Conservation (phyloP, 2,797 vertebrate species). For the Malurus leucopterus region DNA sequence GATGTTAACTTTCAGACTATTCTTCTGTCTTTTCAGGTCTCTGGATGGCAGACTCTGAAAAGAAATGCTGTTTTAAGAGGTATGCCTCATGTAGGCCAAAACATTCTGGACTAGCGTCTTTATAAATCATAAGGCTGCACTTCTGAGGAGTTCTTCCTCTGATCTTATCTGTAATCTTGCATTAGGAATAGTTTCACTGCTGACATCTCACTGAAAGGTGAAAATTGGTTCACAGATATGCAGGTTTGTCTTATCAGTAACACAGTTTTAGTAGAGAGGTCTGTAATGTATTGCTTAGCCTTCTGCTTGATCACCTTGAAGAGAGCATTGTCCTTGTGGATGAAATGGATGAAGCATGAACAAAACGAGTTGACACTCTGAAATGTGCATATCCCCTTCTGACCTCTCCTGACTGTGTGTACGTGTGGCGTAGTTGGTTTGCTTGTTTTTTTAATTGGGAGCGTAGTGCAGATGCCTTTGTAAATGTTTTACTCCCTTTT, state of each 20-base stretch:
- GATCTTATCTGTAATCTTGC: neutral
- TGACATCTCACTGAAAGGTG: neutral
- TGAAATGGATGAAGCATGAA: neutral
- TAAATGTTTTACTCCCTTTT: neutral
- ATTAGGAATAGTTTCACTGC: neutral
- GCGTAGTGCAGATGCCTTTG: neutral
- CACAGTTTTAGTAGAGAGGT: neutral
- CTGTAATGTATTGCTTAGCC: neutral
- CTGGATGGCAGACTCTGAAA: conserved; percentile 69
- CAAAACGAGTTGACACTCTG: neutral
- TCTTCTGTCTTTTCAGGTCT: conserved; percentile 65
- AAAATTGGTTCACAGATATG: neutral
- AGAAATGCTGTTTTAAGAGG: conserved; percentile 67
- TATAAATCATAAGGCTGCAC: neutral
- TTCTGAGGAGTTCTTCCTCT: neutral
- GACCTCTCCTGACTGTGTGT: fast-evolving
- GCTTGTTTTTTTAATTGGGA: neutral
- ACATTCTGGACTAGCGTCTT: neutral
- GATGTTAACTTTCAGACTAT: conserved; percentile 45
- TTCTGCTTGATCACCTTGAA: neutral
- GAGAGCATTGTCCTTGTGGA: neutral
- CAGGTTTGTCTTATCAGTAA: neutral
- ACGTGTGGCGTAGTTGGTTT: neutral
- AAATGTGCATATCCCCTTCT: neutral
- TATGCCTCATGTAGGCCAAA: conserved; percentile 45